Evolutionary conservation across 2,113 vertebrate genomes (phyloP).

Genomic region (Nothocercus nigrocapillus): DNA sequence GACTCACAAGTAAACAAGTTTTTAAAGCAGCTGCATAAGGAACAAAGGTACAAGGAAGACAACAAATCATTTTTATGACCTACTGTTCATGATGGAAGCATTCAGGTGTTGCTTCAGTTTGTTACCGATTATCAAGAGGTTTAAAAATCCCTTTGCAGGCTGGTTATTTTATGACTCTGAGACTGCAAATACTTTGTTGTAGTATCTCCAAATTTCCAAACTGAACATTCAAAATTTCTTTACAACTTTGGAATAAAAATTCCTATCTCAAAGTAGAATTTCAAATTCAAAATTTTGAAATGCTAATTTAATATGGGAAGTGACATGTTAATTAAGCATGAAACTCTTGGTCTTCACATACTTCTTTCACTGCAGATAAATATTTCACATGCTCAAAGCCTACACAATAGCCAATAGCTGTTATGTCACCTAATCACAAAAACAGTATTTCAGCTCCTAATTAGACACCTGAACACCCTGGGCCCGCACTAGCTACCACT

Average conservation of each 20-base stretch:
- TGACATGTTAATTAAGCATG: not conserved
- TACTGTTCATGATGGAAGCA: rapidly evolving
- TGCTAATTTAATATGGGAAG: not conserved
- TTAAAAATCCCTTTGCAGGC: not conserved
- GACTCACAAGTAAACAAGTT: not conserved
- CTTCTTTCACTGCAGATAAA: not conserved
- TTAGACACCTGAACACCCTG: not conserved
- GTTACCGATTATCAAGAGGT: not conserved
- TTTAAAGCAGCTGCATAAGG: rapidly evolving
- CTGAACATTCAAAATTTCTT: not conserved
- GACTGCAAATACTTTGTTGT: not conserved
- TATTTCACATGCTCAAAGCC: not conserved
- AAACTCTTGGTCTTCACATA: rapidly evolving
- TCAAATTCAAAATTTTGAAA: not conserved
- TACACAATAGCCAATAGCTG: not conserved
- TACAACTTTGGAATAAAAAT: not conserved
- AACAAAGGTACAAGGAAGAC: not conserved
- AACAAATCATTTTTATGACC: not conserved
- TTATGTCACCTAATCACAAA: not conserved
- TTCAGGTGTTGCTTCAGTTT: not conserved
- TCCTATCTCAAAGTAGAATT: not conserved
- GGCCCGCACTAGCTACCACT: not conserved
- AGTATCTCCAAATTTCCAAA: not conserved
- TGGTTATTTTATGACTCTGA: not conserved
- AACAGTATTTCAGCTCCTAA: not conserved